Evolutionary conservation across 1,140 invertebrate species (phyloP).

Genomic region (Neelides sp.): DNA sequence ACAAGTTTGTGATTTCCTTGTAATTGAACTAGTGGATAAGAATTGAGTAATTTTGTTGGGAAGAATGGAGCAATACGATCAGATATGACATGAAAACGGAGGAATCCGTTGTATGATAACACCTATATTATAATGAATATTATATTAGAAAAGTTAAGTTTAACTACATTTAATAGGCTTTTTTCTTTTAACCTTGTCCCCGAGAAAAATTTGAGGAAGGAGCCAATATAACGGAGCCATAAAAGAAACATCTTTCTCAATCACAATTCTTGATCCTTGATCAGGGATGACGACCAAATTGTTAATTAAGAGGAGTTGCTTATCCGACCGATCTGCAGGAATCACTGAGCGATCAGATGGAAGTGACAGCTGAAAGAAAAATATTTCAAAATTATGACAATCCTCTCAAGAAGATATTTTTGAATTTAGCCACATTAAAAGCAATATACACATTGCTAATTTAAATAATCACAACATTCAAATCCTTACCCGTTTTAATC

Average conservation of each 20-base stretch:
- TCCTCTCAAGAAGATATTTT: too few relatives aligned
- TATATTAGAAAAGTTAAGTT: too few relatives aligned
- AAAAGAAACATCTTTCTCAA: constrained; percentile 50
- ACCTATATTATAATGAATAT: constrained; percentile 43
- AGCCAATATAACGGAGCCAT: constrained; percentile 74
- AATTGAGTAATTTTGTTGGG: constrained; percentile 45
- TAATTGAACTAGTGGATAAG: constrained; percentile 68
- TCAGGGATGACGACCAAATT: constrained; percentile 53
- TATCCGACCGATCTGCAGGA: constrained; percentile 29
- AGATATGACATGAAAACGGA: constrained; percentile 63
- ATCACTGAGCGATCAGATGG: constrained; percentile 34
- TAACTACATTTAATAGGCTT: too few relatives aligned
- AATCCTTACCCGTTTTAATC: too few relatives aligned
- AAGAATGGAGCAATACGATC: constrained; percentile 40
- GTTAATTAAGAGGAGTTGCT: constrained; percentile 43
- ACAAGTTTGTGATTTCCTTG: constrained; percentile 63
- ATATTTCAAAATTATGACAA: too few relatives aligned
- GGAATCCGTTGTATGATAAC: constrained; percentile 78
- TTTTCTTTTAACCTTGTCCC: constrained; percentile 81
- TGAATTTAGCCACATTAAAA: too few relatives aligned
- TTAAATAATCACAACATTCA: too few relatives aligned
- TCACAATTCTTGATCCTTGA: constrained; percentile 48
- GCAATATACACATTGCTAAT: too few relatives aligned
- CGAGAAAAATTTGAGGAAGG: constrained; percentile 65
- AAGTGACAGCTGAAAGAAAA: constrained; percentile 37